Base-by-base conservation (phyloP, 2,797 vertebrate species). In the Danio tinwini region DNA sequence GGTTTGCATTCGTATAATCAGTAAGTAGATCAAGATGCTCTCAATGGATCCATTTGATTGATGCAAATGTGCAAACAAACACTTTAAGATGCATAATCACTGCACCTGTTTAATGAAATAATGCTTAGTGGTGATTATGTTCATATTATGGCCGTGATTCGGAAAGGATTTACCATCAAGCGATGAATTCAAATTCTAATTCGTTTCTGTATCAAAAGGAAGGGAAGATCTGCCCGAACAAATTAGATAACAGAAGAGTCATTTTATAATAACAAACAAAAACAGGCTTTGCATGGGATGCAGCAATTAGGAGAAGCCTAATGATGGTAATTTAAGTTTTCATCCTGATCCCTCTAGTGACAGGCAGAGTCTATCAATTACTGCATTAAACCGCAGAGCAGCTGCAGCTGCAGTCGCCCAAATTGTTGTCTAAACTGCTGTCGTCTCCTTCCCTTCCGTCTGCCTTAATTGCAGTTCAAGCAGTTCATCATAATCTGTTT, bases 341-440 rank as follows among this genome's bases (percentile, higher is more conserved):
- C 94, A 95, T 96, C 96, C 92, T 93, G 95, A 95, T 95, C 93
- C 93, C 95, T 94, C 92, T 95, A 91, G 93, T 93, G 93, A 95
- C 93, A 95, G 95, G 93, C 94, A 95, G 91, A 91, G 88, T 95
- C 95, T 93, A 96, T 96, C 95, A 97, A 96, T 96, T 97, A 96
- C 73, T 87, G 88, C 85, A 92, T 95, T 96, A 96, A 91, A 94
- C 87, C 89, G 88, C 91, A 89, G 89, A 93, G 91, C 92, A 95
- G 94, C 92, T 95, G 93, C 94, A 96, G 93, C 92, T 92, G 91
- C 91, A 94, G 92, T 92, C 91, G 90, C 88, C 77, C 91, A 93
- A 95, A 96, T 94, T 95, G 94, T 92, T 82, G 85, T 91, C 94
- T 94, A 94, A 95, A 93, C 93, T 92, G 92, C 94, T 95, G 95